These are phyloP conservation scores for Horisme vitalbata DNA, from an alignment of 2,888 invertebrate species.

Conservation along the genomic window DNA sequence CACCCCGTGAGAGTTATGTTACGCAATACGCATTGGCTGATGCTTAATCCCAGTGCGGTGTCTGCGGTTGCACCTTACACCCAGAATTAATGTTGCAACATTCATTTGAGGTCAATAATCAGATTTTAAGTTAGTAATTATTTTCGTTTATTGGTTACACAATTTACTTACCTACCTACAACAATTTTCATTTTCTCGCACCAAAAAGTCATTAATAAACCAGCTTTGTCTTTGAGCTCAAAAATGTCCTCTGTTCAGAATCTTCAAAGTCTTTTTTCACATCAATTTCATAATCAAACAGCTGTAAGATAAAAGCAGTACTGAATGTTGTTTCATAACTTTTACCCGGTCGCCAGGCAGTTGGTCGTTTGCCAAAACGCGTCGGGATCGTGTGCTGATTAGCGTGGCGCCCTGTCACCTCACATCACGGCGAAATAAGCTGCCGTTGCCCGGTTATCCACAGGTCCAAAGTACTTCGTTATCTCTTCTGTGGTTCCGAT, in stretches of 20 bases:
- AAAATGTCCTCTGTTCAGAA: no score
- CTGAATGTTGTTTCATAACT: constrained; percentile 26
- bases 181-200: no score
- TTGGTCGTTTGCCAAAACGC: constrained; percentile 25
- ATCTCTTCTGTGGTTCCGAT: no score
- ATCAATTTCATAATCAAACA: constrained; percentile 9
- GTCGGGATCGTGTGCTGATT: constrained; percentile 8
- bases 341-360: constrained; percentile 2
- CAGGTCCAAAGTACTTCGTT: background rate
- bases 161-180: no score
- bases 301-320: constrained; percentile 11
- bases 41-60: background rate
- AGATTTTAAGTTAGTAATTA: no score
- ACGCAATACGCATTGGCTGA: background rate
- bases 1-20: background rate
- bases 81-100: no score
- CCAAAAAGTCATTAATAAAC: no score
- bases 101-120: no score
- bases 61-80: background rate
- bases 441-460: background rate
- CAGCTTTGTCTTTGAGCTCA: no score
- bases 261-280: no score
- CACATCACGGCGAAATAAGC: background rate
- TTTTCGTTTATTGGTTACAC: no score
- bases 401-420: background rate